These are phyloP conservation scores for Henricia sp. DNA, from an alignment of 53 echinoderm and acorn worm species.

Conservation along the genomic window DNA sequence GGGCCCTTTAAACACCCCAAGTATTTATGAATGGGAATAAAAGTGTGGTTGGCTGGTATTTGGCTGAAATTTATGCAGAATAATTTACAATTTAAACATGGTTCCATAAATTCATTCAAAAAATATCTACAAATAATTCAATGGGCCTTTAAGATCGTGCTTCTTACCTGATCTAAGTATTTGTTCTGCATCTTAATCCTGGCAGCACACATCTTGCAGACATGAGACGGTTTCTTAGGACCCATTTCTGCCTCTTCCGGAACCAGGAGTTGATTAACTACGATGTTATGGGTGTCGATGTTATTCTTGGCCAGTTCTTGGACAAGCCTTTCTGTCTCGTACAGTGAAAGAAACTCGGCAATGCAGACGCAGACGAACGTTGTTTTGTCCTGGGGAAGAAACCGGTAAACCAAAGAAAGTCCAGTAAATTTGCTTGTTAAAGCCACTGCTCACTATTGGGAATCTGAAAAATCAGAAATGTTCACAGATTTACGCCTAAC, in stretches of 20 bases:
- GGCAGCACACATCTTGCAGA: conserved; percentile 82
- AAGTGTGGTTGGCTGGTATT: no score
- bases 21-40: no score
- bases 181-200: conserved; percentile 88
- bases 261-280: conserved; percentile 82
- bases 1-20: no score
- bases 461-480: no score
- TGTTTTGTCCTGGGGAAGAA: conserved; percentile 77
- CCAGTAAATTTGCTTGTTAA: no score
- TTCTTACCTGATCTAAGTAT: conserved; percentile 95
- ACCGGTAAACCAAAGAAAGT: no score
- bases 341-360: conserved; percentile 95
- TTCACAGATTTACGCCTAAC: no score
- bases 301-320: conserved; percentile 93
- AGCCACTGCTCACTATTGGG: no score
- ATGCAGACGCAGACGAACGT: conserved; percentile 97
- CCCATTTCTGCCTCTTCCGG: conserved; percentile 20
- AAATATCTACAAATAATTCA: not conserved
- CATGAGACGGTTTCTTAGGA: conserved; percentile 5
- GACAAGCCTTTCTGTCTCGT: conserved; percentile 96
- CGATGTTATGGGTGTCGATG: conserved; percentile 95
- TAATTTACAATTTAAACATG: not conserved
- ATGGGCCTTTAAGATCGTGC: no score
- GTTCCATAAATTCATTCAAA: not conserved
- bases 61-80: no score